These are phyloP conservation scores for Pterostichus niger DNA, from an alignment of 2,888 invertebrate genomes.

Conservation along the genomic window DNA sequence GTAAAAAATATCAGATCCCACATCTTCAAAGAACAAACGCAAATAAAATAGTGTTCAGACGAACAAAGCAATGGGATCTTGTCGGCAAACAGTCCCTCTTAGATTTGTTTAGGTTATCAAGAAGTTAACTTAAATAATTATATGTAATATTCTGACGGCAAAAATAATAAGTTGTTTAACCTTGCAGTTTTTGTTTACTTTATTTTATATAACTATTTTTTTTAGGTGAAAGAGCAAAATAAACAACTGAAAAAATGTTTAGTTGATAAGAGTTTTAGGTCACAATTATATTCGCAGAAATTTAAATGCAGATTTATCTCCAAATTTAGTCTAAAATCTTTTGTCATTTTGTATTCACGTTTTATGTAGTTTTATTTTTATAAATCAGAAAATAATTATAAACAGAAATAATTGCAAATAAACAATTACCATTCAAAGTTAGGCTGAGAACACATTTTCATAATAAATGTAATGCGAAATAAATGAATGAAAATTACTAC, in stretches of 20 bases:
- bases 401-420: no score
- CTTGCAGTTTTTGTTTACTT: not conserved
- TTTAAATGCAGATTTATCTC: no score
- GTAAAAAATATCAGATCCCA: constrained; percentile 30
- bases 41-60: not conserved
- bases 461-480: constrained; percentile 5
- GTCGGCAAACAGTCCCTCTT: no score
- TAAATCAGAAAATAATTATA: no score
- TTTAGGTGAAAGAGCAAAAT: not conserved
- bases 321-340: no score
- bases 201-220: not conserved
- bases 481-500: not conserved
- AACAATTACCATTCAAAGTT: not conserved
- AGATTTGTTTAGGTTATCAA: not conserved
- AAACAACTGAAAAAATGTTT: not conserved
- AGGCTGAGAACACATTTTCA: not conserved
- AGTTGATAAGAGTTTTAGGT: no score
- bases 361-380: no score
- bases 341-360: no score
- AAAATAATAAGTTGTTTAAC: not conserved
- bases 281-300: no score
- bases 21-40: constrained; percentile 13
- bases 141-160: not conserved
- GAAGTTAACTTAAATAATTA: not conserved
- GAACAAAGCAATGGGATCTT: not conserved